Base-by-base conservation (phyloP, 64 coral and sea anemone genomes). In the Anthopleura sola region DNA sequence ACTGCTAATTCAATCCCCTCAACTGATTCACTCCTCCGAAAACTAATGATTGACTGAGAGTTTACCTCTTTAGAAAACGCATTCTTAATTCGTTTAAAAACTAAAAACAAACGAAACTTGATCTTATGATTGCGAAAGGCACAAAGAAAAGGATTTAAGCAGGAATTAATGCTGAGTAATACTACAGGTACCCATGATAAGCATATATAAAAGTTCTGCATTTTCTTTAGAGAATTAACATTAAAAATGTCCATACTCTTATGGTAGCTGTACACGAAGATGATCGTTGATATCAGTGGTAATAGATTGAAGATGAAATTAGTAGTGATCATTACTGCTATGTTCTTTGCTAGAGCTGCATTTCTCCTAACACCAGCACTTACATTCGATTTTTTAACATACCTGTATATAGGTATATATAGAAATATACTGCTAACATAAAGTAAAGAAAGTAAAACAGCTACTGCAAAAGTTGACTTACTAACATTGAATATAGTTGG, bases 141-240 rank as follows among this genome's bases (percentile, higher is more conserved):
- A 24, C 89, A 90, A 48, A 90, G 18, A 56, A 85, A 90, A 37
- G 89, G 89, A 53, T 90, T 90, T 36, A 90, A 86, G 71, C 89
- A 90, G 32, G 89, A 90, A 47, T 90, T 90, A 32, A 90, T 37
- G 28, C 74, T 85, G 9, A 90, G 56, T 54, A 90, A 85, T 3
- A 85, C 83, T 23, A 90, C 83, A 21, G 89, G 89, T 36, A 85
- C 31, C 89, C 89, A 90, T 3, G 89, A 90, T 10, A 90, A 36
- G 50, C 85, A 83, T 66, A 90, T 90, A 26, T 86, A 90, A 80
- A 85, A 86, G 28, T 36, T 78, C 18, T 62, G 69, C 0, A 90
- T 37, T 32, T 85, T 58, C 57, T 31, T 60, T 11, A 90, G 54
- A 16, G 82, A 49, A 47, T 86, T 37, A 0, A 90, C 76, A 17